Evolutionary conservation across 1,140 invertebrate species (phyloP).

Genomic region (Aphaenogaster floridana): DNA sequence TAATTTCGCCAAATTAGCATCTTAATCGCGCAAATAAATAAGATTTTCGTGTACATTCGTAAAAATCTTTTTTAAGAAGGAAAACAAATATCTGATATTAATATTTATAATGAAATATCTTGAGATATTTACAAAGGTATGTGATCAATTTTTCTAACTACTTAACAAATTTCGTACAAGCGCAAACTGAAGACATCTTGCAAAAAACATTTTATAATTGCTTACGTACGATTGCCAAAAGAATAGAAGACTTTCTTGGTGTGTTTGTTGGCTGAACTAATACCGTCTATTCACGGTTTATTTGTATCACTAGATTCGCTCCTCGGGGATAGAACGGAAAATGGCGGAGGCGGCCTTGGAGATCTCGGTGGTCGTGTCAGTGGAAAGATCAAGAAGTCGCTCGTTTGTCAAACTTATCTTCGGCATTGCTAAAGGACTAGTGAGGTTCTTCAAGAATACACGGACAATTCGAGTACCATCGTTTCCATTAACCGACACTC

Average conservation of each 20-base stretch:
- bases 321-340: constrained; percentile 20
- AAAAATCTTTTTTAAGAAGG: neutral
- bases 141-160: neutral
- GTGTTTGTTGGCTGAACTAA: neutral
- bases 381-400: constrained; percentile 66
- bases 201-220: neutral
- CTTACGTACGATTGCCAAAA: neutral
- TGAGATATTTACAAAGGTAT: neutral
- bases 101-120: neutral
- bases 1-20: neutral
- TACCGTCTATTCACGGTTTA: neutral
- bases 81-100: neutral
- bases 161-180: neutral
- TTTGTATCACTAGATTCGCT: constrained; percentile 31
- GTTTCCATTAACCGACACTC: constrained; percentile 70
- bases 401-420: constrained; percentile 71
- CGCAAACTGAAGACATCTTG: neutral
- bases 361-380: constrained; percentile 31
- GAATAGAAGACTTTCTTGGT: neutral
- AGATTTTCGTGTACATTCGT: neutral
- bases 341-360: constrained; percentile 10
- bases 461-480: constrained; percentile 70
- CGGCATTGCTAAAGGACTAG: constrained; percentile 64
- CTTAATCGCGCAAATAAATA: neutral
- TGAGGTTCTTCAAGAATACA: constrained; percentile 59